Evolutionary conservation across 2,113 vertebrate genomes (phyloP).

Genomic region (Mesitornis unicolor): DNA sequence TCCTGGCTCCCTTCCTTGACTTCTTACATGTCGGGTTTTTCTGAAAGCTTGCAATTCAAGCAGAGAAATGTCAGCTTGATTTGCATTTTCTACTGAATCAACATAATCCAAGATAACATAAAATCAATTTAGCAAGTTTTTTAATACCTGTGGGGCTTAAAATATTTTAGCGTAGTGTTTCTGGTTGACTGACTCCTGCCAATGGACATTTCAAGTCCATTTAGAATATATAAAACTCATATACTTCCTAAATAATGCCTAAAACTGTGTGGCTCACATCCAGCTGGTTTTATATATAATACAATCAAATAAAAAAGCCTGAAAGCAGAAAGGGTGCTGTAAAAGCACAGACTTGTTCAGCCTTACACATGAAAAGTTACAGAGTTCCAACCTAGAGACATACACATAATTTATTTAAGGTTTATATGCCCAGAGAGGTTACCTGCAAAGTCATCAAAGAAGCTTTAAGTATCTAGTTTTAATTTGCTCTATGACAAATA

Average conservation of each 20-base stretch:
- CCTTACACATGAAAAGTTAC: not conserved
- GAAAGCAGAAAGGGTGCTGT: not conserved
- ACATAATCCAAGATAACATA: not conserved
- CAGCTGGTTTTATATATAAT: not conserved
- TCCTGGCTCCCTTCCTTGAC: too few species aligned
- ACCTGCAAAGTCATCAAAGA: not conserved
- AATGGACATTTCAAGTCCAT: not conserved
- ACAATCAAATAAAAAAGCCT: not conserved
- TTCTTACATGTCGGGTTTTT: too few species aligned
- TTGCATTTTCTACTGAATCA: not conserved
- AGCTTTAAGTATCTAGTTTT: not conserved
- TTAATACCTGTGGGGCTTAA: not conserved
- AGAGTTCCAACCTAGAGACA: not conserved
- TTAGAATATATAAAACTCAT: not conserved
- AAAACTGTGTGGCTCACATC: not conserved
- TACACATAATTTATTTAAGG: not conserved
- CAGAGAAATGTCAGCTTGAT: not conserved
- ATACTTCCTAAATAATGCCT: not conserved
- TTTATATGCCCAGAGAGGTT: not conserved
- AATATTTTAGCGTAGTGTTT: not conserved
- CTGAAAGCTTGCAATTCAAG: not conserved
- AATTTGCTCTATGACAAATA: not conserved
- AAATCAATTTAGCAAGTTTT: not conserved
- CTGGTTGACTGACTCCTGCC: not conserved
- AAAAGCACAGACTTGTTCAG: not conserved